Evolutionary conservation across 1,140 invertebrate species (phyloP).

Genomic region (Ylistrum balloti): DNA sequence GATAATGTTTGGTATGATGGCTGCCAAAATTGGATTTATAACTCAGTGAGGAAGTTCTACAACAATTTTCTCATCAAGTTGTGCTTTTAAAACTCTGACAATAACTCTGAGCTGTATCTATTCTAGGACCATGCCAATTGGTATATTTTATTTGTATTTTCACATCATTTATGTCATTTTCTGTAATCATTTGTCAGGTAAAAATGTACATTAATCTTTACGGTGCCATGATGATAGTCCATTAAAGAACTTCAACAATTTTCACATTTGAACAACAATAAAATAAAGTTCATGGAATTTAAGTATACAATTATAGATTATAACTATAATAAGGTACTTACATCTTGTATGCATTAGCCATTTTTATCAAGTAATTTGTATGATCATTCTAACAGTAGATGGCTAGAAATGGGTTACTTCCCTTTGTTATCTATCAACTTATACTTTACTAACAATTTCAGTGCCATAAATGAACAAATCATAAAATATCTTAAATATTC

Average conservation of each 20-base stretch:
- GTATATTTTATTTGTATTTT: slow-evolving; percentile 19
- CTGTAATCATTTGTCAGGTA: background rate
- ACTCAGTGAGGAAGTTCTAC: background rate
- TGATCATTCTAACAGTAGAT: background rate
- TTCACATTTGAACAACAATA: background rate
- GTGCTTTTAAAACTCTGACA: background rate
- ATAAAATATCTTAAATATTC: too few species aligned
- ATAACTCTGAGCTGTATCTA: background rate
- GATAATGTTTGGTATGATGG: slow-evolving; percentile 17
- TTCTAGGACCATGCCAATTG: background rate
- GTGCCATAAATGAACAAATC: too few species aligned
- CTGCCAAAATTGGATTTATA: background rate
- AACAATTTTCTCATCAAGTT: slow-evolving; percentile 2
- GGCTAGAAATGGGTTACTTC: background rate
- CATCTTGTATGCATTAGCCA: background rate
- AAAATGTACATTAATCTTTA: background rate
- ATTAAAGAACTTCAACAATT: background rate
- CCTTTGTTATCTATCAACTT: background rate
- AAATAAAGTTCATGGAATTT: background rate
- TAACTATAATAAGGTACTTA: background rate
- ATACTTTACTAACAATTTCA: too few species aligned
- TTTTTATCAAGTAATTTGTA: too few species aligned
- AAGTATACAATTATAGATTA: background rate
- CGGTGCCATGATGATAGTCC: background rate
- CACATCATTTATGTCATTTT: background rate